A percentile compares a stretch with the other conserved stretches of the same genome.
phyloP scores from a whole-genome alignment of 2,113 vertebrate species.

The Phaethornis superciliosus region DNA sequence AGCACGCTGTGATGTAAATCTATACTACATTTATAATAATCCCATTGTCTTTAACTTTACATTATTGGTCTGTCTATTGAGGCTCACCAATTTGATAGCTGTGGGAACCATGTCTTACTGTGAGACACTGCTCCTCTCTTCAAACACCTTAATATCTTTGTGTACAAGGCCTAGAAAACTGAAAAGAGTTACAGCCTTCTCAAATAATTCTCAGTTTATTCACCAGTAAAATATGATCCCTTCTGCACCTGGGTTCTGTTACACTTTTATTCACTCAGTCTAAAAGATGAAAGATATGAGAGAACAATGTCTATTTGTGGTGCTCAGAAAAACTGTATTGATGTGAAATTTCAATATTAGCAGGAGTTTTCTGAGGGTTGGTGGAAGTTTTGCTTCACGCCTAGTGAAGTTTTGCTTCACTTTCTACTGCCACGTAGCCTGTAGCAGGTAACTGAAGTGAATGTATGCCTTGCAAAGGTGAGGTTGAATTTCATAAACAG shows the following conservation, averaged over 20 bases:
- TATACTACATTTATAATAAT: background rate
- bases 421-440: background rate
- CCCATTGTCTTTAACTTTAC: background rate
- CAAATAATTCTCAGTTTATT: background rate
- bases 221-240: background rate
- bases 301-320: background rate
- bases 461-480: background rate
- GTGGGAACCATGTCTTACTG: background rate
- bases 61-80: background rate
- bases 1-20: background rate
- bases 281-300: background rate
- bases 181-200: background rate
- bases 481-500: background rate
- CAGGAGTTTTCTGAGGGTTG: background rate
- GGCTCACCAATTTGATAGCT: background rate
- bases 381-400: background rate
- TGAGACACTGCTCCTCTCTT: background rate
- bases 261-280: background rate
- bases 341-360: background rate
- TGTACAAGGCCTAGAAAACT: background rate
- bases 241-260: background rate
- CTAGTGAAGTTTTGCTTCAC: too few relatives aligned
- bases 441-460: background rate
- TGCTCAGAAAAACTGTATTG: background rate
- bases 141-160: background rate